phyloP scores from a whole-genome alignment of 1,140 invertebrate species.

The Cydia fagiglandana region DNA sequence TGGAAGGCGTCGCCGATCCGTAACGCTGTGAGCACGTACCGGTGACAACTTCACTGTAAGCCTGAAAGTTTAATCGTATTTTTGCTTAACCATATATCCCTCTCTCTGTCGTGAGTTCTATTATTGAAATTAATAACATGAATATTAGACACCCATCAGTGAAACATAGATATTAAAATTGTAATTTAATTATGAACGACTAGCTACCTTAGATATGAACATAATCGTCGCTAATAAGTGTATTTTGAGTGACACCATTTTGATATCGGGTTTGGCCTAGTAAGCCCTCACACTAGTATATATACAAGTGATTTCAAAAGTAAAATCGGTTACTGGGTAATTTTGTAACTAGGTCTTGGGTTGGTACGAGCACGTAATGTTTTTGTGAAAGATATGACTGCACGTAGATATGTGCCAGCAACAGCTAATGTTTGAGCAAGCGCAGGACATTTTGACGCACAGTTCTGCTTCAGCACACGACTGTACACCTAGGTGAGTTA shows the following conservation, averaged over 20 bases:
- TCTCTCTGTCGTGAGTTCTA: background rate
- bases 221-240: background rate
- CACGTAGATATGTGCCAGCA: constrained; percentile 24
- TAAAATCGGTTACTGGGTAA: constrained; percentile 50
- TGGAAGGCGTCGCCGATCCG: constrained; percentile 37
- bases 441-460: constrained; percentile 7
- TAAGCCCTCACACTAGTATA: constrained; percentile 46
- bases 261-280: constrained; percentile 21
- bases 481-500: background rate
- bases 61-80: constrained; percentile 2
- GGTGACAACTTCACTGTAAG: background rate
- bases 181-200: background rate
- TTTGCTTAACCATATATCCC: background rate
- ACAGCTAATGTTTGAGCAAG: background rate
- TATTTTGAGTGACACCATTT: constrained; percentile 18
- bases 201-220: constrained; percentile 13
- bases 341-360: constrained; percentile 36
- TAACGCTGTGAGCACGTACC: background rate
- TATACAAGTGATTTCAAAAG: constrained; percentile 59
- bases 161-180: background rate
- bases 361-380: constrained; percentile 40
- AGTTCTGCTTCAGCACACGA: background rate
- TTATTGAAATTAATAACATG: background rate
- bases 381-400: constrained; percentile 25
- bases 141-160: background rate